Conservation (phyloP, 1,140 invertebrate genomes). For the Ridgeia piscesae region DNA sequence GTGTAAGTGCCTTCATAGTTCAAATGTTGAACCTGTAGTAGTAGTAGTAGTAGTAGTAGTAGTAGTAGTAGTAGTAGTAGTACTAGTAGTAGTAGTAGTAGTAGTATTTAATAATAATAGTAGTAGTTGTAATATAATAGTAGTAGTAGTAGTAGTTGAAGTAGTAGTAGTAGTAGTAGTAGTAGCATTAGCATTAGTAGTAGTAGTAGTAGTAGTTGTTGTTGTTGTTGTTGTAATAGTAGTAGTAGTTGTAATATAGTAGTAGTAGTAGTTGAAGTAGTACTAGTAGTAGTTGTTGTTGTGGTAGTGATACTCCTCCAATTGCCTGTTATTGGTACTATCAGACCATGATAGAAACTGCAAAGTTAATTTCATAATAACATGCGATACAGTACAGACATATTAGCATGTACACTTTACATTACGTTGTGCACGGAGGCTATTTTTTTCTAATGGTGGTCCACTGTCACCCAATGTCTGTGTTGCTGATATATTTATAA, state of each 20-base stretch:
- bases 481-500: no score
- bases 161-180: neutral
- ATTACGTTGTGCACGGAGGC: no score
- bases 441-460: no score
- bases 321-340: no score
- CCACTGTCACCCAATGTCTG: no score
- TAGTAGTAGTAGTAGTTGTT: neutral
- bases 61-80: neutral
- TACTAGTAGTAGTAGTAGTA: neutral
- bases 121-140: no score
- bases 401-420: no score
- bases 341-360: no score
- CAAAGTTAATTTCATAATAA: no score
- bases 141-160: no score
- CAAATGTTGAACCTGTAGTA: neutral
- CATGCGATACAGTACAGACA: no score
- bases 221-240: neutral
- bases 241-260: constrained; percentile 1
- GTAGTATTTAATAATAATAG: neutral
- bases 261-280: neutral
- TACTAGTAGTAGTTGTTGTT: neutral
- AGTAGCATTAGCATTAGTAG: neutral
- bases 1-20: neutral
- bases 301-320: neutral
- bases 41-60: no score